Percentiles rank a stretch among this genome's conserved stretches.
These are phyloP conservation scores for Cantharis nigra DNA, from an alignment of 2,888 invertebrate genomes.

Conservation along the genomic window DNA sequence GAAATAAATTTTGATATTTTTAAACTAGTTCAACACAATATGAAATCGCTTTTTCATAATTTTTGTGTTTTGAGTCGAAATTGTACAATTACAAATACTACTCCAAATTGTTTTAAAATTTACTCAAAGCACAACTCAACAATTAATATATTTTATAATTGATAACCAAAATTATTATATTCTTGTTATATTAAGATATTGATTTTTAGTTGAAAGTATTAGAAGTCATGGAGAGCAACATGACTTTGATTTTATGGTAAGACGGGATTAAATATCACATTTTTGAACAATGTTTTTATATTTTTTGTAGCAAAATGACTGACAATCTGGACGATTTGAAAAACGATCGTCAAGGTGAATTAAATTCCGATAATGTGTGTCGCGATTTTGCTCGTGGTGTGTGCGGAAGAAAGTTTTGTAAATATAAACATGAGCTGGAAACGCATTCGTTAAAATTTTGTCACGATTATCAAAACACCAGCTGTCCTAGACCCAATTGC, in stretches of 20 bases:
- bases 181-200: slow-evolving; percentile 10
- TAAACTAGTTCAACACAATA: background rate
- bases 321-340: slow-evolving; percentile 49
- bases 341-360: slow-evolving; percentile 44
- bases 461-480: slow-evolving; percentile 74
- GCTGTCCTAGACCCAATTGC: slow-evolving; percentile 74
- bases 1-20: slow-evolving; percentile 27
- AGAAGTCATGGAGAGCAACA: slow-evolving; percentile 30
- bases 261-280: slow-evolving; percentile 7
- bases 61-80: background rate
- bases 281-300: background rate
- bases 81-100: background rate
- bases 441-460: slow-evolving; percentile 58
- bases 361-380: slow-evolving; percentile 54
- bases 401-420: slow-evolving; percentile 62
- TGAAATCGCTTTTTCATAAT: background rate
- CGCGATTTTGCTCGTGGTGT: slow-evolving; percentile 63
- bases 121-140: background rate
- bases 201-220: slow-evolving; percentile 11
- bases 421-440: slow-evolving; percentile 60
- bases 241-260: slow-evolving; percentile 41
- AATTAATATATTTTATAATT: background rate
- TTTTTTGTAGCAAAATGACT: slow-evolving; percentile 41
- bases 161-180: background rate
- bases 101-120: background rate